These are phyloP conservation scores for Nomada fucata DNA, from an alignment of 2,888 invertebrate species.

Conservation along the genomic window DNA sequence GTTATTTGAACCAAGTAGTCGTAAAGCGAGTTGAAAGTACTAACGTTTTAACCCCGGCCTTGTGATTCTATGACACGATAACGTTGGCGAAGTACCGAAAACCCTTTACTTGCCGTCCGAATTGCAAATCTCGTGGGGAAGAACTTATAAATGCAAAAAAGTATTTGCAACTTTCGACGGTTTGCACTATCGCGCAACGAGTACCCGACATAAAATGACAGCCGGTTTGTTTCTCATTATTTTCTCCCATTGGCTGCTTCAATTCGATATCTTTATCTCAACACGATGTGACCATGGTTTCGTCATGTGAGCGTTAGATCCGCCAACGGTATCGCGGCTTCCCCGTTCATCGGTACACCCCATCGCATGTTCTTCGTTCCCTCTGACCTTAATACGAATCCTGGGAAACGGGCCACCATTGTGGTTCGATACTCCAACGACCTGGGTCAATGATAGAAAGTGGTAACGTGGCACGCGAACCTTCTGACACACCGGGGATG, in stretches of 20 bases:
- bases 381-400: constrained; percentile 62
- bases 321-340: constrained; percentile 1
- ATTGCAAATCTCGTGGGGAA: too few species aligned
- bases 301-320: constrained; percentile 8
- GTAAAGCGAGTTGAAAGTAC: too few species aligned
- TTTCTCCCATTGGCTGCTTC: not conserved
- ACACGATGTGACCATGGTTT: constrained; percentile 33
- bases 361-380: constrained; percentile 22
- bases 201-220: constrained; percentile 14
- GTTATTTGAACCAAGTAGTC: too few species aligned
- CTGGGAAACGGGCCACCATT: constrained; percentile 56
- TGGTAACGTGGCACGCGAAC: constrained; percentile 48
- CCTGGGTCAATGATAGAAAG: constrained; percentile 51
- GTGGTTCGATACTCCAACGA: constrained; percentile 60
- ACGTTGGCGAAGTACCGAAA: too few species aligned
- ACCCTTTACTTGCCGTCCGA: too few species aligned
- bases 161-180: not conserved
- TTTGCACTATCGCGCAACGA: too few species aligned
- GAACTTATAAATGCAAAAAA: too few species aligned
- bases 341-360: constrained; percentile 16
- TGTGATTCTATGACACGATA: too few species aligned
- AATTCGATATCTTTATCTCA: constrained; percentile 33
- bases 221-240: constrained; percentile 17
- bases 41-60: too few species aligned
- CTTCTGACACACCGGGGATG: not conserved